Conservation (phyloP, 2,113 vertebrate genomes). For the Dasyurus viverrinus region DNA sequence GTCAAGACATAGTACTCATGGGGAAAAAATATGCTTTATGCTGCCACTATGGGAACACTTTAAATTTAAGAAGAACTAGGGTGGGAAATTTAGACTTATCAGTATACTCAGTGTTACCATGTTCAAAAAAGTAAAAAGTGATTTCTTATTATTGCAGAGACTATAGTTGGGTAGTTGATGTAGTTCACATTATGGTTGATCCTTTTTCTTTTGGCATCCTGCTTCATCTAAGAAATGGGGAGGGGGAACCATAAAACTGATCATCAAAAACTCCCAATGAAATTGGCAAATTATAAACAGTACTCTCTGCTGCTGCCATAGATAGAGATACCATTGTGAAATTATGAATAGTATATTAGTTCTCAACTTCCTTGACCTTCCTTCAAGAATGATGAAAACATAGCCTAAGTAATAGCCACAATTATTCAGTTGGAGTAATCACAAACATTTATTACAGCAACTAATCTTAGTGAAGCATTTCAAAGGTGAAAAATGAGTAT, state of each 20-base stretch:
- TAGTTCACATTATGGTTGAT: neutral
- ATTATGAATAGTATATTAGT: neutral
- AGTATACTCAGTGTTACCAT: neutral
- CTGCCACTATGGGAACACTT: neutral
- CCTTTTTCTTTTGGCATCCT: conserved; percentile 2
- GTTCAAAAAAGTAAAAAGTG: neutral
- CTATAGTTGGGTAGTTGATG: neutral
- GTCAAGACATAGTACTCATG: neutral
- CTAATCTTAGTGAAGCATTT: neutral
- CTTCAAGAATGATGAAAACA: neutral
- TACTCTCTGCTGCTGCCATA: neutral
- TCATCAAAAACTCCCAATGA: neutral
- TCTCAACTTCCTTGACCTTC: neutral
- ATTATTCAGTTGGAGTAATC: neutral
- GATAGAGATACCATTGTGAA: neutral
- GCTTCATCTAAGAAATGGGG: neutral
- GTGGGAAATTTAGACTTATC: neutral
- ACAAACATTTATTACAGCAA: neutral
- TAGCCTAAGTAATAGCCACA: neutral
- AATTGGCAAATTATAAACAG: neutral
- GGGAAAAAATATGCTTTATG: conserved; percentile 26
- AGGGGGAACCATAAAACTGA: neutral
- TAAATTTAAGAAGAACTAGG: neutral
- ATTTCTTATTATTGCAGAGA: conserved; percentile 28
- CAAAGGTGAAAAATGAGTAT: neutral